phyloP scores from a whole-genome alignment of 2,888 invertebrate genomes.

The Sinhomidia bicolor region DNA sequence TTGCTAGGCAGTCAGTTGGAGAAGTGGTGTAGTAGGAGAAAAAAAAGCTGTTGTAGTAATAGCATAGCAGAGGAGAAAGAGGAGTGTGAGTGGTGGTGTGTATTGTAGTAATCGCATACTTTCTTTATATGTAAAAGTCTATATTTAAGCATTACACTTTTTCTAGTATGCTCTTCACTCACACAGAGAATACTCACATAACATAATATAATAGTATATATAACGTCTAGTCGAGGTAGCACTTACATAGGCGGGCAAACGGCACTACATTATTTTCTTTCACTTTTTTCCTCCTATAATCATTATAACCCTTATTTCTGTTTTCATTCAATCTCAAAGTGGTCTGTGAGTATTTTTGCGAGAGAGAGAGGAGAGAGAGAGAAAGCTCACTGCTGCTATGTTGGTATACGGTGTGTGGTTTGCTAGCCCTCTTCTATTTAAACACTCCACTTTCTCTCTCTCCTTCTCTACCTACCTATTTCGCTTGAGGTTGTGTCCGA shows the following conservation, averaged over 20 bases:
- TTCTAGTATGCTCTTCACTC: no score
- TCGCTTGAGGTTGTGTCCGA: neutral
- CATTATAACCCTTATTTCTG: conserved; percentile 54
- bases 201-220: no score
- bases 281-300: conserved; percentile 33
- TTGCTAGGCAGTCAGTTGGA: conserved; percentile 12
- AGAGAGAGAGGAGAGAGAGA: neutral
- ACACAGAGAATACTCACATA: neutral
- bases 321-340: conserved; percentile 49
- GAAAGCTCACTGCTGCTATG: neutral
- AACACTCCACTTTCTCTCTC: neutral
- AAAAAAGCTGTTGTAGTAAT: neutral
- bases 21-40: neutral
- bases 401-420: neutral
- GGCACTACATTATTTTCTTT: conserved; percentile 31
- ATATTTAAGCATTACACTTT: no score
- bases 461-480: neutral
- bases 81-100: conserved; percentile 4
- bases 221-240: conserved; percentile 9
- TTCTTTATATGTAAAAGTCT: no score
- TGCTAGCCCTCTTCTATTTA: no score
- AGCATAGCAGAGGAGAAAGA: neutral
- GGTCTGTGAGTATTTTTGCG: neutral
- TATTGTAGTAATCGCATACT: neutral
- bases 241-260: conserved; percentile 27